Base-by-base conservation (phyloP, 30 jellyfish, hydroid and myxozoan genomes). In the Aurelia sp. region DNA sequence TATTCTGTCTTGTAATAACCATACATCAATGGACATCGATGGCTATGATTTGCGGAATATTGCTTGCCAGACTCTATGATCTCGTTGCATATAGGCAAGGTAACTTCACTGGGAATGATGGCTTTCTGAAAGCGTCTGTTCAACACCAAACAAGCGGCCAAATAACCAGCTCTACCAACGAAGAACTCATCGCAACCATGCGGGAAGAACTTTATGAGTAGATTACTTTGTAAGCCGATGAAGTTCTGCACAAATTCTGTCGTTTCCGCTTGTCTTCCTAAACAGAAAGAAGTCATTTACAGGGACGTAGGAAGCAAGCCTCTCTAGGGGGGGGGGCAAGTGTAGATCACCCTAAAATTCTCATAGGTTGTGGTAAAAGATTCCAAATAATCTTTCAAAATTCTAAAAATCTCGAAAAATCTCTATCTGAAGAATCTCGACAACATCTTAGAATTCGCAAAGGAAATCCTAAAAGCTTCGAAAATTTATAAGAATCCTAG, bases 151-250 rank as follows among this genome's bases (percentile, higher is more conserved):
- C 97, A 80, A 37, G 92, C 95, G 6, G 99, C 98, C 31, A 95
- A 92, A 66, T 70, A 95, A 4, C 99, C 99, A n/a, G 99, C 99
- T 44, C 99, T 78, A 2, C 99, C 99, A 11, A 95, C 96, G 81
- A 95, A 95, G 27, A 89, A 79, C 81, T 95, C 99, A 89, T 95
- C 99, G 33, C 97, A 95, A 30, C 99, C 99, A 63, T 71, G 95
- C 12, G 84, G 40, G 66, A 89, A 95, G 87, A 95, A 95, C 73
- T 85, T 84, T 52, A 82, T 41, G 2, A 97, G 97, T 47, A 87
- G 79, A 57, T 44, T 59, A 15, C 84, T 86, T 48, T 90, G 97
- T 85, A 95, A 65, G 58, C 61, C 76, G 62, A 84, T 74, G 71
- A 95, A 86, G 66, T 79, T 80, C 75, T 95, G 99, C 4, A 90